phyloP scores from a whole-genome alignment of 1,140 invertebrate genomes.

The Drosophila nikananu region DNA sequence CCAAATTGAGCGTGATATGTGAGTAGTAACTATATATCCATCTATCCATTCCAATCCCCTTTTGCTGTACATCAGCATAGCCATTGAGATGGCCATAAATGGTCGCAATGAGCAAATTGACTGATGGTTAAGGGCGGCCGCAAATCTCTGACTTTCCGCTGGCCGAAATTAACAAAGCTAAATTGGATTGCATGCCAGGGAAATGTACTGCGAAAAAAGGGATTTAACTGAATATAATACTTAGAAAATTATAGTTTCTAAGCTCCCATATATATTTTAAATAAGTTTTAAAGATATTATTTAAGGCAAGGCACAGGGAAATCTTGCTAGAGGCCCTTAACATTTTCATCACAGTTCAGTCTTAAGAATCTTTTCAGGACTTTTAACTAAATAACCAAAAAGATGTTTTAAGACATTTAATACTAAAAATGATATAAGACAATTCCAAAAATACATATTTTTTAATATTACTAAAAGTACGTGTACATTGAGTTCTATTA shows the following conservation, averaged over 20 bases:
- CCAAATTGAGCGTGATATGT: conserved; percentile 81
- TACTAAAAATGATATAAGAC: too few species aligned
- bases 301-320: background rate
- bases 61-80: background rate
- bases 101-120: conserved; percentile 42
- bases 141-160: conserved; percentile 27
- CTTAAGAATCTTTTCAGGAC: background rate
- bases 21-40: conserved; percentile 58
- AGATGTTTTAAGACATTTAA: background rate
- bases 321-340: background rate
- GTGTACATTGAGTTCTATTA: too few species aligned
- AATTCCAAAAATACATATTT: too few species aligned
- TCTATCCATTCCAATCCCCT: background rate
- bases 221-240: background rate
- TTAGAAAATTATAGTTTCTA: too few species aligned
- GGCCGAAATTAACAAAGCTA: conserved; percentile 33
- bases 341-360: background rate
- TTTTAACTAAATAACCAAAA: background rate
- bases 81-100: conserved; percentile 10
- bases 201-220: background rate
- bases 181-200: conserved; percentile 16
- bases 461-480: too few species aligned
- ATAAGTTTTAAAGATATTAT: background rate
- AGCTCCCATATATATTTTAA: background rate
- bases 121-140: conserved; percentile 34